Evolutionary conservation across 2,888 invertebrate genomes (phyloP), one percentile per base, ranked within the genome.

Genomic region (Adelognathus sp.): DNA sequence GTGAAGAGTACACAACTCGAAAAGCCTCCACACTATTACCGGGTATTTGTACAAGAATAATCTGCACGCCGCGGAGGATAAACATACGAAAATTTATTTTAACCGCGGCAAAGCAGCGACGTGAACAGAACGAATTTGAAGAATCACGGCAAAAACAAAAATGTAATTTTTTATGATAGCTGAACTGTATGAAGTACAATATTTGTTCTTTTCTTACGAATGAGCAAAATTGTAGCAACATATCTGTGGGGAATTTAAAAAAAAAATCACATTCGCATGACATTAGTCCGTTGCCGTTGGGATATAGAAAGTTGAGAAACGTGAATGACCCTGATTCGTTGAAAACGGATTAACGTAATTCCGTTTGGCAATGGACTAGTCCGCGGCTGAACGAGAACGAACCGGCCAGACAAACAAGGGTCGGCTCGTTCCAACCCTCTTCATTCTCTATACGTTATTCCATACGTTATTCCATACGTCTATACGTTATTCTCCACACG

Each of bases 341-440:
- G 66, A 61, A 79, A 79, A 71, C 16, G 71, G 75, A 79, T 79
- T 75, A 79, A 71, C 71, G 71, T 79, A 75, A 79, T 79, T 71
- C 75, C 66, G 79, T 79, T 79, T 79, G 75, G 70, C 75, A 79
- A 70, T 75, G 74, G 74, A 56, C 79, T 75, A 66, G 61, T 46
- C 46, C 39, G 46, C 54, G 44, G 71, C 52, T 60, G 54, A 67
- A 71, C 70, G 63, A 63, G 46, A 39, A 41, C 58, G 50, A 27
- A 29, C 29, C 2, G 14, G 11, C 21, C 4, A 52, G 21, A 16
- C 11, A 39, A 71, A 50, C 7, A n/a, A n/a, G n/a, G n/a, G 39
- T 52, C 39, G 5, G 11, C 31, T 14, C n/a, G 21, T 27, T 41
- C 1, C 16, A 29, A 29, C 52, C 18, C 14, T 50, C 36, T 16